A percentile compares a stretch with the other conserved stretches of the same genome.
These are phyloP conservation scores for Rhagium mordax DNA, from an alignment of 2,888 invertebrate species.

Conservation along the genomic window DNA sequence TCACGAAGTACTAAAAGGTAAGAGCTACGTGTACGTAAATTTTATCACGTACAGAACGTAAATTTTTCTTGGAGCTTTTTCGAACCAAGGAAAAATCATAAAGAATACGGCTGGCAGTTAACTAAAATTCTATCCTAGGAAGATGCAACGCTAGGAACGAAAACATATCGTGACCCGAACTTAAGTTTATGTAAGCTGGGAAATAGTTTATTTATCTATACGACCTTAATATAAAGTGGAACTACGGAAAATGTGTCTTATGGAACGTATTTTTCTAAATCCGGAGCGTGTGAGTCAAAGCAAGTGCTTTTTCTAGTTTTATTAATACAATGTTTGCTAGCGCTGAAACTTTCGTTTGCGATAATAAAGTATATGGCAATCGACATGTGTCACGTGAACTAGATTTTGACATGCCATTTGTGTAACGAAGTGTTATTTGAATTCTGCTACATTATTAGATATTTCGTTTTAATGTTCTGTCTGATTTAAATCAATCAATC, in stretches of 20 bases:
- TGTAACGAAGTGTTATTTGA: too few relatives aligned
- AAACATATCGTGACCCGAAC: neutral
- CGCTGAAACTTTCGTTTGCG: too few relatives aligned
- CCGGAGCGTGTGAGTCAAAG: too few relatives aligned
- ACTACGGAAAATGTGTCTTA: neutral
- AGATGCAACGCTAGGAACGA: neutral
- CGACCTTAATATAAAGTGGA: neutral
- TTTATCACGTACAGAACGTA: neutral
- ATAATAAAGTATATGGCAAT: too few relatives aligned
- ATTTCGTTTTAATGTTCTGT: too few relatives aligned
- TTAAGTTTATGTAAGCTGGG: neutral
- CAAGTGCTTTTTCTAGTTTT: too few relatives aligned
- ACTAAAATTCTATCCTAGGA: neutral
- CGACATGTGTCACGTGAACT: too few relatives aligned
- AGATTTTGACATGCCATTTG: too few relatives aligned
- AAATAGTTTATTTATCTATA: neutral
- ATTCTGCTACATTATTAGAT: too few relatives aligned
- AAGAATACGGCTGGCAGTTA: neutral
- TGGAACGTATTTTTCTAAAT: too few relatives aligned
- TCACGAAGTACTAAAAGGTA: neutral
- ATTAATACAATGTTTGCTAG: too few relatives aligned
- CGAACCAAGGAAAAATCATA: neutral
- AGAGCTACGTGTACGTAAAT: neutral
- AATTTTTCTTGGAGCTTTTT: neutral
- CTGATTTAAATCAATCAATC: too few relatives aligned